phyloP scores from a whole-genome alignment of 1,140 invertebrate genomes.

The Cherax destructor region DNA sequence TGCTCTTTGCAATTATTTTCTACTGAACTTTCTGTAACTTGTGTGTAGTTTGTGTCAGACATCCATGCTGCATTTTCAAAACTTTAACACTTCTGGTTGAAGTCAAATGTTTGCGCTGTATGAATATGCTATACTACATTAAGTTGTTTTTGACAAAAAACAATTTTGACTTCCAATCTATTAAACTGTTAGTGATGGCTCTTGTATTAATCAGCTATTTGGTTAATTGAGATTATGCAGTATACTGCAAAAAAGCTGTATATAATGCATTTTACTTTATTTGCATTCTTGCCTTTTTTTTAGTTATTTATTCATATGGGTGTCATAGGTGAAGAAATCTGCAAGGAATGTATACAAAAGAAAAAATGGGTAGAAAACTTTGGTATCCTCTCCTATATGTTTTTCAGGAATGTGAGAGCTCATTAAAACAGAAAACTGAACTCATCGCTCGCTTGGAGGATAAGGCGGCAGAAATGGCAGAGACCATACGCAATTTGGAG shows the following conservation, averaged over 20 bases:
- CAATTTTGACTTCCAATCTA: neutral
- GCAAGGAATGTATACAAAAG: slow-evolving; percentile 22
- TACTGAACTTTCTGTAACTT: slow-evolving; percentile 20
- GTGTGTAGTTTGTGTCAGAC: slow-evolving; percentile 28
- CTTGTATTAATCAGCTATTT: neutral
- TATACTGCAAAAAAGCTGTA: neutral
- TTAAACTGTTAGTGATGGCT: slow-evolving; percentile 11
- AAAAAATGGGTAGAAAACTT: slow-evolving; percentile 2
- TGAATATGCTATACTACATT: slow-evolving; percentile 2
- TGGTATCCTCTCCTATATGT: slow-evolving; percentile 63
- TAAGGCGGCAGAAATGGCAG: slow-evolving; percentile 67
- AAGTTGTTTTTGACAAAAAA: neutral
- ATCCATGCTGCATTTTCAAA: slow-evolving; percentile 18
- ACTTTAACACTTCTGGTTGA: slow-evolving; percentile 16
- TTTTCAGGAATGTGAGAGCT: slow-evolving; percentile 72
- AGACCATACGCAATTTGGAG: slow-evolving; percentile 71
- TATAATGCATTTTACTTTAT: slow-evolving; percentile 15
- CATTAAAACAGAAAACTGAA: slow-evolving; percentile 71
- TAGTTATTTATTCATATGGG: neutral
- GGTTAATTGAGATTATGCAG: neutral
- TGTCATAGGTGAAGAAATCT: slow-evolving; percentile 27
- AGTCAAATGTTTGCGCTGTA: neutral
- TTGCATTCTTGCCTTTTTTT: slow-evolving; percentile 4
- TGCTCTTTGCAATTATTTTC: slow-evolving; percentile 20
- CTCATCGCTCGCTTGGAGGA: slow-evolving; percentile 65